Evolutionary conservation across 1,140 invertebrate genomes (phyloP).

Genomic region (Calliphora vicina): DNA sequence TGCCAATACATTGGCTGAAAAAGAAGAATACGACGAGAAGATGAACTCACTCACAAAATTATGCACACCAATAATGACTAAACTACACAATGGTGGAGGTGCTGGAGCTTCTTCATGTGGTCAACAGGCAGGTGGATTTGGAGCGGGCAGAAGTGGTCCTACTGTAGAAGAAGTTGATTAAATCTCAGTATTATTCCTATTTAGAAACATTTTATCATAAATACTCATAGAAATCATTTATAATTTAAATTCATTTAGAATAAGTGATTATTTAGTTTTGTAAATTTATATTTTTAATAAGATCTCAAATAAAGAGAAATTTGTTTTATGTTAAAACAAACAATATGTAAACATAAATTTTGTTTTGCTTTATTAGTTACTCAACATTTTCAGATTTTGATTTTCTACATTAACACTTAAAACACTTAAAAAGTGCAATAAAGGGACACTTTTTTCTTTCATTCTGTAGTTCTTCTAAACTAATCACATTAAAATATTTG

Average conservation of each 20-base stretch:
- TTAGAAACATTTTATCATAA: background rate
- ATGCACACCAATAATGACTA: slow-evolving; percentile 68
- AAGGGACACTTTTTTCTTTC: no score
- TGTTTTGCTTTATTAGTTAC: background rate
- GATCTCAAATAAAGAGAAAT: background rate
- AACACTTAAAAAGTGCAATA: no score
- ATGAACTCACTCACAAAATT: slow-evolving; percentile 66
- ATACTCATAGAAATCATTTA: background rate
- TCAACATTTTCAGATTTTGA: no score
- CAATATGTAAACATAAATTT: background rate
- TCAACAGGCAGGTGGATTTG: slow-evolving; percentile 65
- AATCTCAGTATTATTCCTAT: slow-evolving; percentile 38
- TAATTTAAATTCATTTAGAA: background rate
- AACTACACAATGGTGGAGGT: slow-evolving; percentile 65
- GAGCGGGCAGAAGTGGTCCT: slow-evolving; percentile 64
- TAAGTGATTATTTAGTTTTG: background rate
- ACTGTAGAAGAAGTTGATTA: slow-evolving; percentile 80
- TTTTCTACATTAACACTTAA: no score
- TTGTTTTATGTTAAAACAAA: slow-evolving; percentile 30
- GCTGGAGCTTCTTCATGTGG: slow-evolving; percentile 57
- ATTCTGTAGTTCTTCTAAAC: no score
- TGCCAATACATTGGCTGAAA: slow-evolving; percentile 70
- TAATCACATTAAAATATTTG: no score
- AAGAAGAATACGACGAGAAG: slow-evolving; percentile 72
- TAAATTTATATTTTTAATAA: background rate